These are phyloP conservation scores for Zhengitettix transpicula DNA, from an alignment of 2,888 invertebrate genomes.

Conservation along the genomic window DNA sequence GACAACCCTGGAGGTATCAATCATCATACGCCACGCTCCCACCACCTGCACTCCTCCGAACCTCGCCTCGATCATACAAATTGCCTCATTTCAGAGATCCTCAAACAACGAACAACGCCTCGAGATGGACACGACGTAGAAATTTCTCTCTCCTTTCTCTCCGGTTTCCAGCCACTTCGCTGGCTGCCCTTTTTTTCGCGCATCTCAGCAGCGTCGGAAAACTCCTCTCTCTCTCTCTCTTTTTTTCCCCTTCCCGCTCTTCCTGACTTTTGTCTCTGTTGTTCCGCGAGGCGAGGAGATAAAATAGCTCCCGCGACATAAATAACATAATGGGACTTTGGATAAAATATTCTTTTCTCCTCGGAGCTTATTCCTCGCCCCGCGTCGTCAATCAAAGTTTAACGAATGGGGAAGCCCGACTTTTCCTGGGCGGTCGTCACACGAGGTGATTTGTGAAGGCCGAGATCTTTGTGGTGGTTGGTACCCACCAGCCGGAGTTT, in stretches of 20 bases:
- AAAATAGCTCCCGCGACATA: conserved; percentile 9
- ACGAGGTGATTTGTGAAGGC: background rate
- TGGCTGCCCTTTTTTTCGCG: conserved; percentile 6
- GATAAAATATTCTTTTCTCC: conserved; percentile 13
- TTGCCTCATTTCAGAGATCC: conserved; percentile 11
- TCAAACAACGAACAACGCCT: conserved; percentile 6
- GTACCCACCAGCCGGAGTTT: background rate
- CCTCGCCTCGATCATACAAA: conserved; percentile 12
- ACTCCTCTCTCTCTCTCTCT: conserved; percentile 5
- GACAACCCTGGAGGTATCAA: background rate
- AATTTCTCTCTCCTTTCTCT: conserved; percentile 11
- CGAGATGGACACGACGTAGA: conserved; percentile 5
- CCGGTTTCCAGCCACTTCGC: background rate
- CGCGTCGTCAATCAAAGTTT: conserved; percentile 12
- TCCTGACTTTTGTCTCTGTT: conserved; percentile 1
- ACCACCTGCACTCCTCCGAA: conserved; percentile 3
- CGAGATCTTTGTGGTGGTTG: background rate
- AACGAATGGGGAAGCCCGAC: conserved; percentile 8
- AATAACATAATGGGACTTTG: conserved; percentile 11
- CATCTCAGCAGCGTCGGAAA: conserved; percentile 3
- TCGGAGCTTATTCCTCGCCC: conserved; percentile 10
- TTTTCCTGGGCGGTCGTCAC: no score
- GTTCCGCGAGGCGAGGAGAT: conserved; percentile 4
- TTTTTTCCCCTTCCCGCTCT: conserved; percentile 2
- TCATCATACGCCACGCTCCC: conserved; percentile 3